Base-by-base conservation (phyloP, 2,113 vertebrate genomes). In the Hippocampus zosterae region DNA sequence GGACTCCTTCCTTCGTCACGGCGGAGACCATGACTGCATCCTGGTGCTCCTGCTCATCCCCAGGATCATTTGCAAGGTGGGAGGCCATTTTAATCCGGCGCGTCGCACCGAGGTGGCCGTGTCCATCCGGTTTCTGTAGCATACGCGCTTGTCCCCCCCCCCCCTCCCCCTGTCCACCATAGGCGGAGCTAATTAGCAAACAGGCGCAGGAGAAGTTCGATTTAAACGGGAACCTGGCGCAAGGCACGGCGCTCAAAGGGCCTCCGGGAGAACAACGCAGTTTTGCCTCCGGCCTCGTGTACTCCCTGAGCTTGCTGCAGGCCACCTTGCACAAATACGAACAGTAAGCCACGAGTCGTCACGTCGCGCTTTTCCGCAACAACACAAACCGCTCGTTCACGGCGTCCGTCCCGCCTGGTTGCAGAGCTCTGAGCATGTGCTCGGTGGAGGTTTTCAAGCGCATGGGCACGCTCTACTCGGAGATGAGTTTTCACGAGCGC, bases 141-240 rank as follows among this genome's bases (percentile, higher is more conserved):
- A 2, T 55, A 23, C 52, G 25, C 55, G 1, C 1, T 44, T 19
- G 53, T 0, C 7, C 55, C 12, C 8, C 60, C 33, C 0, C 0
- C 33, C 1, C 25, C 25, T 1, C 25, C 25, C 1, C 29, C n/a
- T n/a, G n/a, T n/a, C n/a, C 29, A 29, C 29, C 5, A 0, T 19
- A 98, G 97, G 96, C 95, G 0, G 97, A 98, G 85, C 92, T 99
- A 70, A 96, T 99, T 88, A 95, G 95, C 85, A 98, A 96, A 75
- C 97, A 99, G 88, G 96, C 96, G 0, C 95, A 96, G 90, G 97
- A 99, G 89, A 95, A 96, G 88, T 99, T 98, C 73, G 95, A 98
- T 44, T 84, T 98, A 79, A 96, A 88, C 0, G 95, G 98, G 68
- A 92, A 81, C 80, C 87, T 89, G 5, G 85, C 84, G 0, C 92